Evolutionary conservation across 2,888 invertebrate species (phyloP), one percentile per base, ranked within the genome.

Genomic region (Chironomus tentans): DNA sequence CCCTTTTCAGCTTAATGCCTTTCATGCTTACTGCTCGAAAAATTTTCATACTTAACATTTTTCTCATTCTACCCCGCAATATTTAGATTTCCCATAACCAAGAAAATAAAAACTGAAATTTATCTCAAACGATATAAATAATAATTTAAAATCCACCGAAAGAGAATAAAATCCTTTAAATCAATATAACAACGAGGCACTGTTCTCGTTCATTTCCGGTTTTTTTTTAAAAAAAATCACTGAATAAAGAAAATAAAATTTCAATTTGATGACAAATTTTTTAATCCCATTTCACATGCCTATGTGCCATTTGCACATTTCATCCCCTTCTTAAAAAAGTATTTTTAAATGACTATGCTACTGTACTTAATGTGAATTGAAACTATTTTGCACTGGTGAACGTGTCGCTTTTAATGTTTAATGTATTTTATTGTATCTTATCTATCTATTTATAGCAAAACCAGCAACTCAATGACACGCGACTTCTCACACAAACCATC

Each of bases 241-340:
- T 28, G 1, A 38, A 38, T 38, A 1, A 38, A 38, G 10, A 38
- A 38, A 10, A 38, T 10, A 65, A 24, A 24, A 21, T 22, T 50
- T 13, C 65, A 65, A 56, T 15, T 56, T 65, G 65, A 65, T 65
- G 65, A 65, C 65, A 65, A 65, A 65, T 65, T 65, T 65, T 65
- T 65, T 65, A 65, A 65, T 65, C 65, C 12, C 5, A 24, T 65
- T 65, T 65, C 24, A 65, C 21, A 65, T 56, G 56, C 56, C 18
- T 18, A 18, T 56, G n/a, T 56, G 65, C 13, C 22, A 22, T 56
- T 56, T 38, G 38, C 56, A 56, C 65, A 21, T 18, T 13, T 21
- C 22, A 22, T 13, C 65, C 65, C 65, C 13, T 24, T 5, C 56
- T 15, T 56, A 50, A 50, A 48, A 48, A 50, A 50, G 15, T 15